Percentiles rank a stretch among this genome's conserved stretches.
Conservation (phyloP, 2,888 invertebrate species). For the Agapetus fuscipes region DNA sequence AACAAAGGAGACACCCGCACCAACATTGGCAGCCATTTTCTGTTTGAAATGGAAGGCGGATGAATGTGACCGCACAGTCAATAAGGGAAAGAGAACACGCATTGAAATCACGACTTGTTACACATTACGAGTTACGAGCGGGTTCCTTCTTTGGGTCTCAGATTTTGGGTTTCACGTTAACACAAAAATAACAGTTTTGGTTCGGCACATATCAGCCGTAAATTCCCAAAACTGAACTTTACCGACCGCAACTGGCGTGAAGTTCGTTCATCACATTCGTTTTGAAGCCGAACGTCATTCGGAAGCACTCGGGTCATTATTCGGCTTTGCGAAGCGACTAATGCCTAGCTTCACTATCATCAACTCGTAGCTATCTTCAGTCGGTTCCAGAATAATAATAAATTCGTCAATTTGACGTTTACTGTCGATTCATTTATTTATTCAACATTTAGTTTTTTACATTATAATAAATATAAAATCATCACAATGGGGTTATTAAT, state of each 20-base stretch:
- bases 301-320: too few relatives aligned
- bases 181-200: conserved; percentile 15
- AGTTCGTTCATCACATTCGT: too few relatives aligned
- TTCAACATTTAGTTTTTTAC: too few relatives aligned
- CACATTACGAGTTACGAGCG: conserved; percentile 6
- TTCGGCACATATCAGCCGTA: conserved; percentile 12
- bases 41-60: conserved; percentile 40
- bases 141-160: conserved; percentile 4
- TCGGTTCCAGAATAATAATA: too few relatives aligned
- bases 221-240: conserved; percentile 14
- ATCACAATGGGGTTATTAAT: conserved; percentile 1
- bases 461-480: not conserved
- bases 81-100: conserved; percentile 8
- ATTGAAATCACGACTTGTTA: conserved; percentile 7
- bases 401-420: too few relatives aligned
- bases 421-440: too few relatives aligned
- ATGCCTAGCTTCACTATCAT: too few relatives aligned
- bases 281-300: too few relatives aligned
- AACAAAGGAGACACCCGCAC: conserved; percentile 78
- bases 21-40: conserved; percentile 76
- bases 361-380: too few relatives aligned
- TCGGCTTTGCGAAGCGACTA: too few relatives aligned
- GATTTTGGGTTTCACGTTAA: conserved; percentile 6
- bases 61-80: conserved; percentile 12
- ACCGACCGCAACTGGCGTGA: conserved; percentile 18